Conservation (phyloP, 2,888 invertebrate species). For the Latheticus oryzae region DNA sequence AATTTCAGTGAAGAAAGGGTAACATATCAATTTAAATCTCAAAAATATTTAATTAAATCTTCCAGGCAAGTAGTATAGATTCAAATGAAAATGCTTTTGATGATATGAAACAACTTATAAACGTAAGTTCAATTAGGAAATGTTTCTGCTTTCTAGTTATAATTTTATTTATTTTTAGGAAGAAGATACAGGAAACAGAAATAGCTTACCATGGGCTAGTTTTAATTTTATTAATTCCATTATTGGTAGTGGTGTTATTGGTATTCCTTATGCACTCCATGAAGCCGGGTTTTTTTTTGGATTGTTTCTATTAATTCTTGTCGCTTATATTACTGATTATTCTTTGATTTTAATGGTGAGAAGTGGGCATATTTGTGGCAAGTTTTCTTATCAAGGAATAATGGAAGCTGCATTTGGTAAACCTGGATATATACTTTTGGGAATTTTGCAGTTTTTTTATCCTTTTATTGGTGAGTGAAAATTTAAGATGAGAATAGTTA, state of each 20-base stretch:
- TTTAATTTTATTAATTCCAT: constrained; percentile 92
- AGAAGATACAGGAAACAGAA: constrained; percentile 71
- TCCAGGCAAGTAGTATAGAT: constrained; percentile 72
- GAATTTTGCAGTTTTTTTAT: constrained; percentile 82
- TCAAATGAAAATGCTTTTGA: constrained; percentile 74
- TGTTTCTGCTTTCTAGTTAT: constrained; percentile 8
- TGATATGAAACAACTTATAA: constrained; percentile 74
- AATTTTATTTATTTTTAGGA: constrained; percentile 59
- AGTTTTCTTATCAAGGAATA: constrained; percentile 81
- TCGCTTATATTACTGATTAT: constrained; percentile 84
- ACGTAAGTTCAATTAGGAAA: constrained; percentile 65
- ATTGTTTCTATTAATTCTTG: constrained; percentile 74
- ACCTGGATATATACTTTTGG: constrained; percentile 80
- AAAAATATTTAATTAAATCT: constrained; percentile 22
- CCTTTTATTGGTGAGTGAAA: constrained; percentile 81
- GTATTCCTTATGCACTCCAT: constrained; percentile 86
- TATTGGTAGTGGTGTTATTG: constrained; percentile 88
- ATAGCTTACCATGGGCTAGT: constrained; percentile 79
- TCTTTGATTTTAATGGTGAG: constrained; percentile 82
- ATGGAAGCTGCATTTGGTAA: constrained; percentile 85
- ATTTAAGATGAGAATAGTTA: too few species aligned
- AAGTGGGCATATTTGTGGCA: constrained; percentile 80
- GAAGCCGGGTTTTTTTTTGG: constrained; percentile 85
- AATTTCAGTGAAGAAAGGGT: constrained; percentile 61
- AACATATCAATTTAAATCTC: constrained; percentile 35